phyloP scores from a whole-genome alignment of 2,113 vertebrate species.

The Chauna torquata region DNA sequence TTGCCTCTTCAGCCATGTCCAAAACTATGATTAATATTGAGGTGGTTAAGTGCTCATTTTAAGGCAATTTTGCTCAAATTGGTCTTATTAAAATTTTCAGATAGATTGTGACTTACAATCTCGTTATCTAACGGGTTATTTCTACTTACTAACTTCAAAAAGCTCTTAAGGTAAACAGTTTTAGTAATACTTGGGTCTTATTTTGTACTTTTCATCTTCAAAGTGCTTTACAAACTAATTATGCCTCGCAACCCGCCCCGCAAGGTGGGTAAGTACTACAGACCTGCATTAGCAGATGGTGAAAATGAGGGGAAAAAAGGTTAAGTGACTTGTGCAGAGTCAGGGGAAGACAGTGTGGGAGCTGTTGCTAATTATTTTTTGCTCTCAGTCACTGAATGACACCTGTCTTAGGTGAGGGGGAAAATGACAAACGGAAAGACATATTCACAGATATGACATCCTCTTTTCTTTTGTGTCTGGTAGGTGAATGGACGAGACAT shows the following conservation, averaged over 20 bases:
- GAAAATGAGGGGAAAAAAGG: conserved; percentile 24
- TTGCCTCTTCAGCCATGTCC: neutral
- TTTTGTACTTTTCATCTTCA: conserved; percentile 41
- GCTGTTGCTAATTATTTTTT: neutral
- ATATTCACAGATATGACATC: neutral
- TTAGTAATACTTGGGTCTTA: conserved; percentile 26
- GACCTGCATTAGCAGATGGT: conserved; percentile 24
- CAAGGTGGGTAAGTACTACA: neutral
- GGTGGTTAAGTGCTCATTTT: neutral
- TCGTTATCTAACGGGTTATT: neutral
- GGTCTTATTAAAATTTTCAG: neutral
- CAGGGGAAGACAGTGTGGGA: neutral
- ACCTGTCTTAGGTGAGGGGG: neutral
- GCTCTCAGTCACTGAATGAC: neutral
- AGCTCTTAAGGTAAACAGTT: conserved; percentile 49
- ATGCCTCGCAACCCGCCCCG: conserved; percentile 44
- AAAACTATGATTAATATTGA: neutral
- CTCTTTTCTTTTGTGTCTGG: neutral
- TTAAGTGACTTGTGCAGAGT: conserved; percentile 13
- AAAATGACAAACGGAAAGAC: neutral
- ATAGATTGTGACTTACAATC: neutral
- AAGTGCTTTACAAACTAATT: conserved; percentile 59
- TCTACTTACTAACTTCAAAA: conserved; percentile 22
- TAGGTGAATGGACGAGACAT: conserved; percentile 94
- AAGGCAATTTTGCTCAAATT: neutral